Percentiles rank a stretch among this genome's conserved stretches.
Conservation (phyloP, 1,140 invertebrate species). For the Mercenaria mercenaria region DNA sequence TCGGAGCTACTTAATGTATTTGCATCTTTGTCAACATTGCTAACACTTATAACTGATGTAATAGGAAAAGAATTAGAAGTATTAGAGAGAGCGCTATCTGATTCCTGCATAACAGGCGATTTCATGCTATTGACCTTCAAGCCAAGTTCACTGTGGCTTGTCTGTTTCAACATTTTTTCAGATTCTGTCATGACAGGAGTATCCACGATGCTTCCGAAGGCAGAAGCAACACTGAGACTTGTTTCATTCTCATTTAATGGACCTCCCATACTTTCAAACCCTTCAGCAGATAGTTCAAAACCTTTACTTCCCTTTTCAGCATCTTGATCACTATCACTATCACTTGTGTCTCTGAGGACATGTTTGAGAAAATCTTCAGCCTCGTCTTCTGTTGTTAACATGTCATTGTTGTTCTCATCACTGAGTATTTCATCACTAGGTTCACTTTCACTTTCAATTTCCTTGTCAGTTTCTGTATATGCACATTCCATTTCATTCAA, state of each 20-base stretch:
- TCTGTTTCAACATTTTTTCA: background rate
- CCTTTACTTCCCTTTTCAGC: background rate
- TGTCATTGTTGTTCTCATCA: background rate
- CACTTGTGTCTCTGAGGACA: background rate
- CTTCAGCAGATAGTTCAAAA: background rate
- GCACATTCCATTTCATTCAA: background rate
- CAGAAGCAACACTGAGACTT: background rate
- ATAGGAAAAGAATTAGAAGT: no score
- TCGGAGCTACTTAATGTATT: background rate
- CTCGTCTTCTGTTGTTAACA: constrained; percentile 12
- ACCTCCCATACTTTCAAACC: background rate
- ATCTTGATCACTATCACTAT: background rate
- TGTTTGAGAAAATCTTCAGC: constrained; percentile 25
- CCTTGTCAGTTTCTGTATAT: background rate
- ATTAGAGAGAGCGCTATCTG: background rate
- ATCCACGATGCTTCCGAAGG: background rate
- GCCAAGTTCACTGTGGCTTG: background rate
- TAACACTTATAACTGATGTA: no score
- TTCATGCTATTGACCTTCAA: background rate
- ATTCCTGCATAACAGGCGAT: background rate
- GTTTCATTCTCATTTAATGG: background rate
- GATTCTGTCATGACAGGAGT: background rate
- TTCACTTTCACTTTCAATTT: constrained; percentile 2
- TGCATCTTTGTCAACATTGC: background rate
- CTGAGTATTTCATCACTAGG: background rate